phyloP scores from a whole-genome alignment of 2,888 invertebrate species.

The Trichopria drosophilae region DNA sequence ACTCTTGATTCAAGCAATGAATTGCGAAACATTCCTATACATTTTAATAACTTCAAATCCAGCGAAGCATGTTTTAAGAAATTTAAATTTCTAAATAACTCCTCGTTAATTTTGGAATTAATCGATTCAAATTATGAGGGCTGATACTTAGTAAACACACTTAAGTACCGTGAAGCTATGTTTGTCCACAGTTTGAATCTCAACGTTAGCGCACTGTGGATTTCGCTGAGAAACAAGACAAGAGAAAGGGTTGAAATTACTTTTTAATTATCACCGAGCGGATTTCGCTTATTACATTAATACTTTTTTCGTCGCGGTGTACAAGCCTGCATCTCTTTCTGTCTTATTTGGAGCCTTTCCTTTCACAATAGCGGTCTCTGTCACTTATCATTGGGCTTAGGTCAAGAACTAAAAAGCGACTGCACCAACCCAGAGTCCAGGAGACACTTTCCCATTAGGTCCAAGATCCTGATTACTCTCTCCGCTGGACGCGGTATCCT shows the following conservation, averaged over 20 bases:
- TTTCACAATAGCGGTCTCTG: slow-evolving; percentile 9
- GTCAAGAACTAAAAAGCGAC: slow-evolving; percentile 15
- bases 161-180: not conserved
- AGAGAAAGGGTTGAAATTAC: slow-evolving; percentile 29
- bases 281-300: slow-evolving; percentile 32
- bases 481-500: slow-evolving; percentile 31
- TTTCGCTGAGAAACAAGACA: slow-evolving; percentile 19
- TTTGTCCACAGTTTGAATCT: not conserved
- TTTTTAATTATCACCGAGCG: slow-evolving; percentile 34
- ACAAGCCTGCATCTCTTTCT: slow-evolving; percentile 14
- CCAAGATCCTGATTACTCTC: slow-evolving; percentile 40
- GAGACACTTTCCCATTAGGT: slow-evolving; percentile 49
- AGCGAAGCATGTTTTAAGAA: too few relatives aligned
- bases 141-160: not conserved
- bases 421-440: slow-evolving; percentile 39
- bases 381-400: slow-evolving; percentile 28
- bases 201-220: slow-evolving; percentile 7
- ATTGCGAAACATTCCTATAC: too few relatives aligned
- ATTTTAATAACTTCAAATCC: too few relatives aligned
- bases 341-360: too few relatives aligned
- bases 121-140: too few relatives aligned
- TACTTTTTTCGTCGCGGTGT: slow-evolving; percentile 9
- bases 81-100: too few relatives aligned
- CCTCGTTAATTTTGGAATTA: too few relatives aligned
- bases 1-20: too few relatives aligned